Percentiles rank a stretch among this genome's conserved stretches.
Conservation (phyloP, 2,888 invertebrate genomes). For the Drepanosiphum platanoidis region DNA sequence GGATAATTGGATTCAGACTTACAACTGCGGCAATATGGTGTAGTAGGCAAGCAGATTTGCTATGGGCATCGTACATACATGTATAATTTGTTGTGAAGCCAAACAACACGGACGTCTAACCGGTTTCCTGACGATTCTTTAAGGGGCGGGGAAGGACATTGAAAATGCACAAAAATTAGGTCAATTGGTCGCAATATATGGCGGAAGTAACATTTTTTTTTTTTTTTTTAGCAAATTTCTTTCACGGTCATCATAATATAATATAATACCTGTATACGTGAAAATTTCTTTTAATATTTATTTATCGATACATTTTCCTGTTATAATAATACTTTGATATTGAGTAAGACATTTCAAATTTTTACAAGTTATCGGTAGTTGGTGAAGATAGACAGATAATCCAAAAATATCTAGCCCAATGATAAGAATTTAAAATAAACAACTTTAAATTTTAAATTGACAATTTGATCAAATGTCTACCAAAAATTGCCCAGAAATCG, state of each 20-base stretch:
- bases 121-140: slow-evolving; percentile 30
- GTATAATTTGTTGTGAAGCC: slow-evolving; percentile 38
- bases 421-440: no score
- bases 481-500: no score
- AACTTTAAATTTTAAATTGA: no score
- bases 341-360: no score
- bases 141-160: slow-evolving; percentile 33
- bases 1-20: slow-evolving; percentile 4
- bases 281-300: no score
- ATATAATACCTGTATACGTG: no score
- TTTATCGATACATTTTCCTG: no score
- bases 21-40: background rate
- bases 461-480: no score
- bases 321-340: no score
- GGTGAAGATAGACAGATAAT: no score
- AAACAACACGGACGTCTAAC: slow-evolving; percentile 40
- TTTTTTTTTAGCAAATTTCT: slow-evolving; percentile 7
- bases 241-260: background rate
- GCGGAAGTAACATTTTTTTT: slow-evolving; percentile 25
- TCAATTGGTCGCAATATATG: slow-evolving; percentile 52
- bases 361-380: no score
- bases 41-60: background rate
- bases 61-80: background rate
- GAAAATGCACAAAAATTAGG: slow-evolving; percentile 55
- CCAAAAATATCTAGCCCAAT: no score